Percentiles rank a stretch among this genome's conserved stretches.
phyloP scores from a whole-genome alignment of 2,888 invertebrate genomes.

The Leuctra nigra region DNA sequence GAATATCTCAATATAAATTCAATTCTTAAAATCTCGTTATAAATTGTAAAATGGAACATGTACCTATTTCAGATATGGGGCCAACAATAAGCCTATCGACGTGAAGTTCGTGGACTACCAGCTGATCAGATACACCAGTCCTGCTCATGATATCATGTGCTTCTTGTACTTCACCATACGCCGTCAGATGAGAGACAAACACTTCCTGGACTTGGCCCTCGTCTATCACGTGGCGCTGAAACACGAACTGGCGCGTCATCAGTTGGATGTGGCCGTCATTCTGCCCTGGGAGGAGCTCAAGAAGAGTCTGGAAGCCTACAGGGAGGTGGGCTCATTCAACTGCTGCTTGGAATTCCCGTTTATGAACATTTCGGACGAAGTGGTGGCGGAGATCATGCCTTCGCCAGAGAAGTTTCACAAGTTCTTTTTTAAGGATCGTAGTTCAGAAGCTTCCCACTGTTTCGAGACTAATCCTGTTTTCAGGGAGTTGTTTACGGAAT shows the following conservation, averaged over 20 bases:
- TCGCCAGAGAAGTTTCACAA: not conserved
- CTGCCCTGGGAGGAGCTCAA: conserved; percentile 43
- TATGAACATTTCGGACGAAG: not conserved
- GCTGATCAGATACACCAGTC: conserved; percentile 56
- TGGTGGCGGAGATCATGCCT: not conserved
- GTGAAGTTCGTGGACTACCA: conserved; percentile 65
- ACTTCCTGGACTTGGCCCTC: conserved; percentile 45
- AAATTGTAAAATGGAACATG: too few species aligned
- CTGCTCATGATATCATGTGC: conserved; percentile 55
- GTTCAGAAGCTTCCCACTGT: not conserved
- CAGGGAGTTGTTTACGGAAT: not conserved
- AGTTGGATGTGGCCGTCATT: conserved; percentile 41
- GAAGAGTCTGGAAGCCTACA: conserved; percentile 32
- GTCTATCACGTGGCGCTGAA: conserved; percentile 50
- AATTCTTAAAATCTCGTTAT: too few species aligned
- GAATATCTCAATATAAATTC: too few species aligned
- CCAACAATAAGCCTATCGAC: conserved; percentile 43
- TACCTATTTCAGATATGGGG: conserved; percentile 25
- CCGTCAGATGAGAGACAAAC: conserved; percentile 43
- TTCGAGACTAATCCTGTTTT: not conserved
- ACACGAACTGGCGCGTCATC: conserved; percentile 40
- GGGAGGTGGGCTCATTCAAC: not conserved
- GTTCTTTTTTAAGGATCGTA: not conserved
- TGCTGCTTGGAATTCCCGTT: not conserved
- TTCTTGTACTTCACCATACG: conserved; percentile 50